Conservation (phyloP, 2,888 invertebrate genomes). For the Junonia oenone region DNA sequence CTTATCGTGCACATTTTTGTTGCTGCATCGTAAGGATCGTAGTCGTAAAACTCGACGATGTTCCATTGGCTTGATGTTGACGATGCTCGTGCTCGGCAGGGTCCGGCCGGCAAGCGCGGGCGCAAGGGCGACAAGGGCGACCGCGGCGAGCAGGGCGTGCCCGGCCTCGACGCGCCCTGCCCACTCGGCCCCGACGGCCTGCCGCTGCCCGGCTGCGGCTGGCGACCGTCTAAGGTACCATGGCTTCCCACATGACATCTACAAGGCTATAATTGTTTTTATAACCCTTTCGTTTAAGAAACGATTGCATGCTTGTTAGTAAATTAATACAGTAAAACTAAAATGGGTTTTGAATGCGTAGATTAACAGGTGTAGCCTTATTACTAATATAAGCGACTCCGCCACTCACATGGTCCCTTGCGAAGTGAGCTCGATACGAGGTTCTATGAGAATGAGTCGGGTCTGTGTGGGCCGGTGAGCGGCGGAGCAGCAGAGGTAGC, state of each 20-base stretch:
- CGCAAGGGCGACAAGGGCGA: slow-evolving; percentile 95
- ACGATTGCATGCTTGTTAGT: slow-evolving; percentile 23
- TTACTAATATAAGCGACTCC: background rate
- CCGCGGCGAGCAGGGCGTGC: slow-evolving; percentile 97
- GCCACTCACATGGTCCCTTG: background rate
- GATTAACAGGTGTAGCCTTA: background rate
- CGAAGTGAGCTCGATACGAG: background rate
- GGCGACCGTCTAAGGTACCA: slow-evolving; percentile 91
- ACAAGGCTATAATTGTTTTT: background rate
- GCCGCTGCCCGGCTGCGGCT: slow-evolving; percentile 97
- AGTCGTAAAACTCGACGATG: background rate
- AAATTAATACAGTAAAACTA: background rate
- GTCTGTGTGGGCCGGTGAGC: background rate
- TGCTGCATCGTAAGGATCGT: background rate
- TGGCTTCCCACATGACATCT: slow-evolving; percentile 18
- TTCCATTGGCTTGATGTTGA: background rate
- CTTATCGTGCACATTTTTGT: background rate
- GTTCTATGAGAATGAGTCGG: too few relatives aligned
- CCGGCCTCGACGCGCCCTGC: slow-evolving; percentile 99
- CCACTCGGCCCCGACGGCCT: slow-evolving; percentile 97
- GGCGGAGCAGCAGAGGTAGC: slow-evolving; percentile 13
- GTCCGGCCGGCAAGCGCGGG: slow-evolving; percentile 92
- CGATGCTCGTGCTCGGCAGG: slow-evolving; percentile 73
- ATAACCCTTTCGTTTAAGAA: background rate
- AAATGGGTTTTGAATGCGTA: background rate